A percentile compares a stretch with the other conserved stretches of the same genome.
Conservation (phyloP, 2,113 vertebrate species). For the Gopherus evgoodei region DNA sequence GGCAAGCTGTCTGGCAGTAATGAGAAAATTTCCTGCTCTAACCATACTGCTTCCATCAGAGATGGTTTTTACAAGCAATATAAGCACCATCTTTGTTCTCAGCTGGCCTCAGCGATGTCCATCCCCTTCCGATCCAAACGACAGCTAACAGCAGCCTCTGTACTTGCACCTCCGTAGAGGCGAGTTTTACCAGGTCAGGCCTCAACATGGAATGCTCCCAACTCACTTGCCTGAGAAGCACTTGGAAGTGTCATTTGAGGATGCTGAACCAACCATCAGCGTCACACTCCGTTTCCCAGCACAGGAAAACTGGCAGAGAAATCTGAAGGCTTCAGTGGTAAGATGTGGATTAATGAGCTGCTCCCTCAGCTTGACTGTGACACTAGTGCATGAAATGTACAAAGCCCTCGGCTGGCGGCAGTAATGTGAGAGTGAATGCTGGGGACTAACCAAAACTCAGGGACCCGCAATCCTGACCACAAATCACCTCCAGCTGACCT, state of each 20-base stretch:
- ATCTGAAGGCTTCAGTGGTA: neutral
- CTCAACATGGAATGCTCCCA: neutral
- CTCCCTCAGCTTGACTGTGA: neutral
- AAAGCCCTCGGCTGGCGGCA: neutral
- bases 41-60: neutral
- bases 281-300: neutral
- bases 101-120: neutral
- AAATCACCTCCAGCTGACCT: neutral
- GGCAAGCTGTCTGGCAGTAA: neutral
- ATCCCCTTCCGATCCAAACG: neutral
- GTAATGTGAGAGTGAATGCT: neutral
- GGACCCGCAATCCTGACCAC: neutral
- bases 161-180: too few relatives aligned
- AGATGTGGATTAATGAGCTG: neutral
- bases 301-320: neutral
- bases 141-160: neutral
- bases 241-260: neutral
- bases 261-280: neutral
- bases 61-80: neutral
- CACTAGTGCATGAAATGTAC: neutral
- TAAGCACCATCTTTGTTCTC: neutral
- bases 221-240: neutral
- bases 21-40: neutral
- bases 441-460: neutral
- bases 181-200: neutral